These are phyloP conservation scores for Bufo bufo DNA, from an alignment of 2,113 vertebrate genomes.

Conservation along the genomic window DNA sequence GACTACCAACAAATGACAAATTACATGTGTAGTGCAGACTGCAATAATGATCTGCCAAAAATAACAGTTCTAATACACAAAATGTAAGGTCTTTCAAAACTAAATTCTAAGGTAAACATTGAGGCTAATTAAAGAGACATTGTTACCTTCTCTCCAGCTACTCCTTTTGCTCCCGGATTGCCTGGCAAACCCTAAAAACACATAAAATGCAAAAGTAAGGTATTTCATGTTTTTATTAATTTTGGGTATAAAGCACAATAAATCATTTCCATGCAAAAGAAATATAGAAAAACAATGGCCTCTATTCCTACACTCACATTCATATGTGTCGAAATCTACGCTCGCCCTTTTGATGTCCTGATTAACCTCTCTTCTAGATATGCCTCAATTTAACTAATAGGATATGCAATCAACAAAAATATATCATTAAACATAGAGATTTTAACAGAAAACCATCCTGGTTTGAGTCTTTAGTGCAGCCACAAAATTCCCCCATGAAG, in stretches of 20 bases:
- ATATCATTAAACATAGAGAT: no score
- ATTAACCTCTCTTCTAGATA: no score
- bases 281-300: background rate
- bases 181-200: slow-evolving; percentile 88
- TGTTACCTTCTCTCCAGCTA: slow-evolving; percentile 85
- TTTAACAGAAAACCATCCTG: no score
- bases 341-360: no score
- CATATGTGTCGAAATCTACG: no score
- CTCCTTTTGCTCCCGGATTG: slow-evolving; percentile 83
- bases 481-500: no score
- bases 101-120: background rate
- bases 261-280: background rate
- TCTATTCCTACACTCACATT: background rate
- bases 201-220: background rate
- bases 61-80: background rate
- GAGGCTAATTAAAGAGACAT: background rate
- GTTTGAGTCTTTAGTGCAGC: no score
- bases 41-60: background rate
- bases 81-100: background rate
- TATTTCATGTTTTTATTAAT: background rate
- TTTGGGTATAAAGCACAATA: background rate
- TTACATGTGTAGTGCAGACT: background rate
- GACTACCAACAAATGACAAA: background rate
- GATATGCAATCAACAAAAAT: no score
- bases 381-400: no score